These are phyloP conservation scores for Balaeniceps rex DNA, from an alignment of 2,113 vertebrate genomes.

Conservation along the genomic window DNA sequence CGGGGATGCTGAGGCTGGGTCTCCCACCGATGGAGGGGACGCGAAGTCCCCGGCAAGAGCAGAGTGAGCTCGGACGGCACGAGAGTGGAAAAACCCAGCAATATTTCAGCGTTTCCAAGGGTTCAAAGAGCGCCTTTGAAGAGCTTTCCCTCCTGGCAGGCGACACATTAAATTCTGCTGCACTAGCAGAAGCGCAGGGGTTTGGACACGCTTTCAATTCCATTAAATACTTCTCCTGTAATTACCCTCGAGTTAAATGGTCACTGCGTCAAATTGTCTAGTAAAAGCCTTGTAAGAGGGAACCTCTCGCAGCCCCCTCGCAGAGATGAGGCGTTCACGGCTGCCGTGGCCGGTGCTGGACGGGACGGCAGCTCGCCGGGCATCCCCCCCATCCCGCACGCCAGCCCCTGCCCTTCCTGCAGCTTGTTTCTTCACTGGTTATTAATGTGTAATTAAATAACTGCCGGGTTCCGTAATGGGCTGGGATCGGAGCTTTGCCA, in stretches of 20 bases:
- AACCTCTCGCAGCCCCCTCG: not conserved
- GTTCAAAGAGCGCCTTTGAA: constrained; percentile 60
- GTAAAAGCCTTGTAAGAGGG: constrained; percentile 20
- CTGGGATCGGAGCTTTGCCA: not conserved
- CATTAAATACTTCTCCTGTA: constrained; percentile 57
- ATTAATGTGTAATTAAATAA: not conserved
- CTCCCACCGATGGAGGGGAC: not conserved
- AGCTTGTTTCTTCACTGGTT: not conserved
- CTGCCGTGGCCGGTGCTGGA: not conserved
- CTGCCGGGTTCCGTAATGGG: fast-evolving
- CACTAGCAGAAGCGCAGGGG: constrained; percentile 35
- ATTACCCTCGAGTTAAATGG: constrained; percentile 50
- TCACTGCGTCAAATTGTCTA: constrained; percentile 40
- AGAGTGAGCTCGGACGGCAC: fast-evolving
- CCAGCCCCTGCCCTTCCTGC: not conserved
- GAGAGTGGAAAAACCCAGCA: constrained; percentile 31
- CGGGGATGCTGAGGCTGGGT: not conserved
- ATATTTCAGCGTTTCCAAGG: not conserved
- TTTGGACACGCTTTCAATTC: constrained; percentile 55
- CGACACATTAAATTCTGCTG: constrained; percentile 33
- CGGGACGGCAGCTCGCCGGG: not conserved
- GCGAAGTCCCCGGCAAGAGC: not conserved
- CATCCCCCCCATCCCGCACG: fast-evolving
- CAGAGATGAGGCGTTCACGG: not conserved
- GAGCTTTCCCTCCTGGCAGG: constrained; percentile 60